A percentile compares a stretch with the other conserved stretches of the same genome.
Conservation (phyloP, 2,888 invertebrate species). For the Plusia festucae region DNA sequence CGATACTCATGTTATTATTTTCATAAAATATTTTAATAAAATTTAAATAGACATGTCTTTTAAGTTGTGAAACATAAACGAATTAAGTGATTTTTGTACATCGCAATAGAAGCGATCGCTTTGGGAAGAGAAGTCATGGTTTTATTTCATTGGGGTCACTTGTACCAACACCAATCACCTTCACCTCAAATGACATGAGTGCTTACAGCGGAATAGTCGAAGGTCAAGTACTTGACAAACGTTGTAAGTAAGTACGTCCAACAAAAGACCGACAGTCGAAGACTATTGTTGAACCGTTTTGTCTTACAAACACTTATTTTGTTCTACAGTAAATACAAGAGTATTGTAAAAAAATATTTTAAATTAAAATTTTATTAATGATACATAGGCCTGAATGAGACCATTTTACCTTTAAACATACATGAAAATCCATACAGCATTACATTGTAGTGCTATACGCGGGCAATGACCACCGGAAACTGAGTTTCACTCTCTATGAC, state of each 20-base stretch:
- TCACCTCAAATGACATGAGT: neutral
- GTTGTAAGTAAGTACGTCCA: neutral
- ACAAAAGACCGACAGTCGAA: slow-evolving; percentile 1
- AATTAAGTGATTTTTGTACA: too few species aligned
- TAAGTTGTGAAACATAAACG: too few species aligned
- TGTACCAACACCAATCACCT: neutral
- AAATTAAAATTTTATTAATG: too few species aligned
- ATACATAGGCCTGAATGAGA: too few species aligned
- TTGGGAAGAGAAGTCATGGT: neutral
- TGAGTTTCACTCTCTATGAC: neutral
- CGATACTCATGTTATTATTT: too few species aligned
- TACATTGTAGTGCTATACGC: neutral
- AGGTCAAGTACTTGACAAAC: slow-evolving; percentile 1
- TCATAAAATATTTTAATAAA: too few species aligned
- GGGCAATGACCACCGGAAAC: neutral
- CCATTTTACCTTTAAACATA: neutral
- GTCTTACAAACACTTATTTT: too few species aligned
- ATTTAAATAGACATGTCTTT: too few species aligned
- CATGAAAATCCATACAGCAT: neutral
- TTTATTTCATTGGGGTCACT: neutral
- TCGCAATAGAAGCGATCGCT: too few species aligned
- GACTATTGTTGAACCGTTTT: neutral
- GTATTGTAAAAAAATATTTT: too few species aligned
- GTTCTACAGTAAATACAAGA: too few species aligned
- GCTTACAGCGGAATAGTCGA: neutral